Percentiles rank a stretch among this genome's conserved stretches.
Evolutionary conservation across 2,888 invertebrate genomes (phyloP).

Genomic region (Thymelicus acteon): DNA sequence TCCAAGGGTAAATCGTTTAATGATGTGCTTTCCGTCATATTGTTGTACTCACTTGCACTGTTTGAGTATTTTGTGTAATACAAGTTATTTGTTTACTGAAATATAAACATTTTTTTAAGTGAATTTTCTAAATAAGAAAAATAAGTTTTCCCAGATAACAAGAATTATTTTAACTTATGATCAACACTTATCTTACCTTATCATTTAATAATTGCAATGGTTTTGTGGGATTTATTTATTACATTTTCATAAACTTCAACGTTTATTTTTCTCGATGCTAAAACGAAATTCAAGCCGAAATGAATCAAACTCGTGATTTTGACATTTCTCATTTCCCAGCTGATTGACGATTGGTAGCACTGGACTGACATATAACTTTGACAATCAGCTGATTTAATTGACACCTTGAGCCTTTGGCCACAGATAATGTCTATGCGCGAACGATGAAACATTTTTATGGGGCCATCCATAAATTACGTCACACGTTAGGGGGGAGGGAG

Average conservation of each 20-base stretch:
- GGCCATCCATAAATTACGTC: no score
- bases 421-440: no score
- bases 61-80: not conserved
- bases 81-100: slow-evolving; percentile 6
- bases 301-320: slow-evolving; percentile 64
- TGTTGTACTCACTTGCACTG: not conserved
- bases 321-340: slow-evolving; percentile 47
- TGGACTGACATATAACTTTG: not conserved
- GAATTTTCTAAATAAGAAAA: no score
- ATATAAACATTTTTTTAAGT: not conserved
- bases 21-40: slow-evolving; percentile 47
- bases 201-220: not conserved
- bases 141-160: no score
- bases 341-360: slow-evolving; percentile 9
- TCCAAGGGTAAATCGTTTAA: slow-evolving; percentile 63
- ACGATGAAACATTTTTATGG: no score
- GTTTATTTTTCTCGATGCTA: no score
- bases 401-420: no score
- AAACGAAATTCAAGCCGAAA: slow-evolving; percentile 9
- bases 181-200: not conserved
- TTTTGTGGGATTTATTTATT: not conserved
- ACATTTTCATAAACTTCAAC: no score
- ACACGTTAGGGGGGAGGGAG: no score
- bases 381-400: not conserved
- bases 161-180: not conserved